These are phyloP conservation scores for Drosophila flavopinicola DNA, from an alignment of 2,888 invertebrate species.

Conservation along the genomic window DNA sequence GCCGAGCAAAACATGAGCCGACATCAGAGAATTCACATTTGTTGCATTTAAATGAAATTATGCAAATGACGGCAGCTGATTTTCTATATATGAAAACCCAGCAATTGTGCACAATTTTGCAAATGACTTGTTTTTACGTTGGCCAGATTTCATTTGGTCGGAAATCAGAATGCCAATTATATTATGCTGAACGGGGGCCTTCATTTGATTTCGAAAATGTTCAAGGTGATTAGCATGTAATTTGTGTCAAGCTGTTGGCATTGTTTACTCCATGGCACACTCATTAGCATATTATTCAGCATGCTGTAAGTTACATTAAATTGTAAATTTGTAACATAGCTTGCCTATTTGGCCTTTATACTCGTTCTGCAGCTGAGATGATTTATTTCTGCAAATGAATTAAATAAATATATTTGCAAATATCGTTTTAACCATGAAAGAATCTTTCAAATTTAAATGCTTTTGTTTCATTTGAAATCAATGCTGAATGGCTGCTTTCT, in stretches of 20 bases:
- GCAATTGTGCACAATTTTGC: constrained; percentile 27
- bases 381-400: too few species aligned
- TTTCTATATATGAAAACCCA: constrained; percentile 21
- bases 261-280: constrained; percentile 4
- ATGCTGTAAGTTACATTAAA: neutral
- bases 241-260: constrained; percentile 27
- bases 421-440: too few species aligned
- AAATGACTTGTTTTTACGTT: constrained; percentile 35
- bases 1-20: constrained; percentile 10
- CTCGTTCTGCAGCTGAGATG: neutral
- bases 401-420: too few species aligned
- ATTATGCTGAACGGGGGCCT: too few species aligned
- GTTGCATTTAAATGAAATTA: constrained; percentile 43
- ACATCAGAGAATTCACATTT: constrained; percentile 30
- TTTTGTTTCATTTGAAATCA: too few species aligned
- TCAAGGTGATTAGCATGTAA: constrained; percentile 35
- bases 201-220: constrained; percentile 17
- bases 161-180: constrained; percentile 12
- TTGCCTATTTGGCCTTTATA: neutral
- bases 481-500: too few species aligned
- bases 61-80: constrained; percentile 34
- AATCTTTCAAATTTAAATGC: too few species aligned
- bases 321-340: too few species aligned
- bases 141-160: constrained; percentile 12
- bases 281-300: constrained; percentile 23